Evolutionary conservation across 2,113 vertebrate genomes (phyloP).

Genomic region (Campylomormyrus numenius): DNA sequence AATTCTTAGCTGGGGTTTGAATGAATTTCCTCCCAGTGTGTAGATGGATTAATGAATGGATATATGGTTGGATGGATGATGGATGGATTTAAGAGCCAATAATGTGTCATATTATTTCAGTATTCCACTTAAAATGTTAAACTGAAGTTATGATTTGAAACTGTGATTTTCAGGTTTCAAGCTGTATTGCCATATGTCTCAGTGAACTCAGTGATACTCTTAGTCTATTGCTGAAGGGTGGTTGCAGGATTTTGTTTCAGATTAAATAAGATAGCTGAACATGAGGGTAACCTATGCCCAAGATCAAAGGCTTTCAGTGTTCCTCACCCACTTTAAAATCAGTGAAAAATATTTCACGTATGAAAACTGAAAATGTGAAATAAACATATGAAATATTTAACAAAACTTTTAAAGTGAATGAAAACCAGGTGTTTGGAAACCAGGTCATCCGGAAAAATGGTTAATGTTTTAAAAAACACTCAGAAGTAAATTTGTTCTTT

Average conservation of each 20-base stretch:
- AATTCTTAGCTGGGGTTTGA: neutral
- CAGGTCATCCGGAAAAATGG: neutral
- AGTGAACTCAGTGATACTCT: neutral
- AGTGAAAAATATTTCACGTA: neutral
- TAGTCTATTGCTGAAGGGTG: neutral
- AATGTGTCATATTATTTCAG: neutral
- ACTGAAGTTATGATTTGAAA: neutral
- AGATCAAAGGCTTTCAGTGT: neutral
- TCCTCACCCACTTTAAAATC: neutral
- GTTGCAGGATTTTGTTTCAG: neutral
- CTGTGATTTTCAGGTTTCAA: neutral
- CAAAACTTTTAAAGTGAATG: neutral
- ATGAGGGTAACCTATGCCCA: neutral
- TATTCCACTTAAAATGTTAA: neutral
- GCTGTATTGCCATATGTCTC: neutral
- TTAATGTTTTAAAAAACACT: neutral
- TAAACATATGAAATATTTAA: neutral
- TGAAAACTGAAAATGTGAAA: neutral
- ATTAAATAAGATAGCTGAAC: neutral
- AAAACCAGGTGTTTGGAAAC: neutral
- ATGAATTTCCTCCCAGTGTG: neutral
- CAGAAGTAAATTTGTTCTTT: neutral
- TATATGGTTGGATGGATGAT: neutral
- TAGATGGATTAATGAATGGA: neutral
- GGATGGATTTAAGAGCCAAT: neutral